phyloP scores from a whole-genome alignment of 2,797 vertebrate species.

The Eulemur rubriventer region DNA sequence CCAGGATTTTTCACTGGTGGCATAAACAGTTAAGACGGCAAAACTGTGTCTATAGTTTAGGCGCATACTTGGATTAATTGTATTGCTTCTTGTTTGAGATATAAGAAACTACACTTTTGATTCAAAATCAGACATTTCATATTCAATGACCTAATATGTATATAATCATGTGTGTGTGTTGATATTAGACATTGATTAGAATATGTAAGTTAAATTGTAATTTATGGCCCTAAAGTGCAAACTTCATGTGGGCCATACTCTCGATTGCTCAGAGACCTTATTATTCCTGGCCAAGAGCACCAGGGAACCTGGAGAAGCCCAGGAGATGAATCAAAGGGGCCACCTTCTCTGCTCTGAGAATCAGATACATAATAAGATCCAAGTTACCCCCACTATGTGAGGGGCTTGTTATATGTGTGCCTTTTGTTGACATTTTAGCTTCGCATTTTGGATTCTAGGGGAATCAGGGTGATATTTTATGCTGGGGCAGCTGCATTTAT shows the following conservation, averaged over 20 bases:
- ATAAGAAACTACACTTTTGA: too few species aligned
- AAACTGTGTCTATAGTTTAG: too few species aligned
- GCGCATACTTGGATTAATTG: too few species aligned
- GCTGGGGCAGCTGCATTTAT: neutral
- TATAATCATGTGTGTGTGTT: neutral
- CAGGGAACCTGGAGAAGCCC: neutral
- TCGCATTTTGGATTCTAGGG: neutral
- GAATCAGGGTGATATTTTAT: neutral
- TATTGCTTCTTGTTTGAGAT: too few species aligned
- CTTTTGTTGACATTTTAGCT: neutral
- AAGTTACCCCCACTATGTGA: neutral
- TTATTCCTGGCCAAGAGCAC: too few species aligned
- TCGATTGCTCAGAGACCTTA: neutral
- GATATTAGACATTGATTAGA: neutral
- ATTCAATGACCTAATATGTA: too few species aligned
- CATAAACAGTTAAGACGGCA: too few species aligned
- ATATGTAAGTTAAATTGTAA: neutral
- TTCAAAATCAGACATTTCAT: too few species aligned
- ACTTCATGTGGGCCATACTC: neutral
- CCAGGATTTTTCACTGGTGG: too few species aligned
- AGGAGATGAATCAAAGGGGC: neutral
- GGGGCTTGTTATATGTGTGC: neutral
- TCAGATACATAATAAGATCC: neutral
- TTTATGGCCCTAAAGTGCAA: neutral
- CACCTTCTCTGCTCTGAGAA: neutral